Conservation (phyloP, 2,113 vertebrate genomes). For the Bettongia penicillata region DNA sequence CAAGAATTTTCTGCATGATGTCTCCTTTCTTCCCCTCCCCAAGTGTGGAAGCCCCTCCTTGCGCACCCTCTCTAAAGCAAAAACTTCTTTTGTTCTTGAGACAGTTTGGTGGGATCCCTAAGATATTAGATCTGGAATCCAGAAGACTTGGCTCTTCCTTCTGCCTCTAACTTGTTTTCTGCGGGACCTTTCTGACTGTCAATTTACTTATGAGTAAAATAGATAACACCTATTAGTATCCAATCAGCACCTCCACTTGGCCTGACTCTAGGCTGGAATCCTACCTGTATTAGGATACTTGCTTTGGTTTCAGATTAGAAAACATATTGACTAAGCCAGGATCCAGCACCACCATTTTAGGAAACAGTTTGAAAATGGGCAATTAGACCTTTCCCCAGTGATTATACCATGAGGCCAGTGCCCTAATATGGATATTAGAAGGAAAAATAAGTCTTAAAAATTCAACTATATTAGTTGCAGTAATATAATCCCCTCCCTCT, state of each 20-base stretch:
- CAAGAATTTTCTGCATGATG: neutral
- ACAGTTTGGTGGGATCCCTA: neutral
- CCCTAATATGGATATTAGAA: neutral
- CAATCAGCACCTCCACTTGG: neutral
- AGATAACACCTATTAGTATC: neutral
- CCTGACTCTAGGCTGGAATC: neutral
- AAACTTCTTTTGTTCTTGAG: neutral
- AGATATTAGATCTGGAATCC: neutral
- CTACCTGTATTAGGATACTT: neutral
- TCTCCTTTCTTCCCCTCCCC: neutral
- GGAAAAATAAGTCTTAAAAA: neutral
- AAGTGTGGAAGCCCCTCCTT: neutral
- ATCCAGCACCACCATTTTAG: neutral
- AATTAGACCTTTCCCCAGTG: neutral
- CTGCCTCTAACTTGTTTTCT: neutral
- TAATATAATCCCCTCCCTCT: neutral
- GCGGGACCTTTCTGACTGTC: neutral
- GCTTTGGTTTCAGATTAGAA: neutral
- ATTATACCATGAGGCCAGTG: neutral
- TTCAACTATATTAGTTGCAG: neutral
- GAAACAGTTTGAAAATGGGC: neutral
- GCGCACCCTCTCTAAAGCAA: neutral
- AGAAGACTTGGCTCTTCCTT: neutral
- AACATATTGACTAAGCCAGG: neutral
- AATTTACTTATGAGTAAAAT: neutral